Conservation (phyloP, 2,113 vertebrate genomes). For the Carollia perspicillata region DNA sequence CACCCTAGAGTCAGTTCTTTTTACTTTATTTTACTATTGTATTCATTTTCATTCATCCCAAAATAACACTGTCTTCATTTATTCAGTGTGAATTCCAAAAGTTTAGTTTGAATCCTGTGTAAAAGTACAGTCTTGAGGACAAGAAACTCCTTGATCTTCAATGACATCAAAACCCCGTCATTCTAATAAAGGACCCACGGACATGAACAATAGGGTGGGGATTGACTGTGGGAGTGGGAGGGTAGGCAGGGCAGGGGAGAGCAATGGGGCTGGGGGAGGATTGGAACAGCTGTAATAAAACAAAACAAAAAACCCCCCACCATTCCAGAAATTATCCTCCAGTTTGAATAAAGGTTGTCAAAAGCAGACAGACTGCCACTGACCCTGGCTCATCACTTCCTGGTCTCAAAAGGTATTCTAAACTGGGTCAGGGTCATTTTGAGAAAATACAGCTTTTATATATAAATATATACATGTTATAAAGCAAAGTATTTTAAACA, state of each 20-base stretch:
- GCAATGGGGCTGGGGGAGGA: too few relatives aligned
- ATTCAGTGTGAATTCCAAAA: neutral
- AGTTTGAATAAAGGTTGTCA: neutral
- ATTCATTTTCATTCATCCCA: neutral
- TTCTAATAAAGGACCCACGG: too few relatives aligned
- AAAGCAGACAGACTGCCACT: neutral
- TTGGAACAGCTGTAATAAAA: too few relatives aligned
- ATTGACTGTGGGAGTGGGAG: too few relatives aligned
- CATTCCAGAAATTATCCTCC: neutral
- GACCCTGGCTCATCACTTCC: neutral
- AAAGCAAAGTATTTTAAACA: conserved; percentile 3
- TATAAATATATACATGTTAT: neutral
- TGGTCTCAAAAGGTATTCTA: neutral
- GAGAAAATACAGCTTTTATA: neutral
- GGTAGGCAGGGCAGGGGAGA: too few relatives aligned
- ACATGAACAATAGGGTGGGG: too few relatives aligned
- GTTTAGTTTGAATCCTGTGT: neutral
- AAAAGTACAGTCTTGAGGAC: neutral
- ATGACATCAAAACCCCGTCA: neutral
- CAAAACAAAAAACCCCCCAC: neutral
- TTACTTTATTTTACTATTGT: neutral
- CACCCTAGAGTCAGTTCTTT: neutral
- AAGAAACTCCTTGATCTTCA: neutral
- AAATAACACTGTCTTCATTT: neutral
- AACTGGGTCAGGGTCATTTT: neutral